Conservation (phyloP, 2,888 invertebrate genomes). For the Spilarctia lutea region DNA sequence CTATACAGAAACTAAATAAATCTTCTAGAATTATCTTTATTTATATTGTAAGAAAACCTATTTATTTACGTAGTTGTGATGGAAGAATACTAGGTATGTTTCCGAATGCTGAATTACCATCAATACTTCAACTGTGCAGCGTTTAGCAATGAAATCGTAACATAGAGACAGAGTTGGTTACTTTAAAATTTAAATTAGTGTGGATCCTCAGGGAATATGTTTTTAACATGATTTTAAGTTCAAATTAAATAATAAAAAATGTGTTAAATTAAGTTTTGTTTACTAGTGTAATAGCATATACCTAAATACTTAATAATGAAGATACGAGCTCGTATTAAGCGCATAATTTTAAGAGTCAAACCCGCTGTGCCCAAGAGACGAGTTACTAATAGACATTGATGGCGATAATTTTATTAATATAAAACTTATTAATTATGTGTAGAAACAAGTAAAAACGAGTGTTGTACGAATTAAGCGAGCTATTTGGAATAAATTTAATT, state of each 20-base stretch:
- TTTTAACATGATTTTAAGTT: not conserved
- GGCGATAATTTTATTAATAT: not conserved
- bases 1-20: not conserved
- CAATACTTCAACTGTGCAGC: too few relatives aligned
- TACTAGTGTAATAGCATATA: not conserved
- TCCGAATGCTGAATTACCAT: too few relatives aligned
- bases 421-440: not conserved
- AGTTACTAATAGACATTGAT: not conserved
- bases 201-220: too few relatives aligned
- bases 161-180: too few relatives aligned
- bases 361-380: not conserved
- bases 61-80: not conserved
- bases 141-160: too few relatives aligned
- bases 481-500: not conserved
- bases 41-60: not conserved
- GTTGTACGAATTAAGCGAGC: not conserved
- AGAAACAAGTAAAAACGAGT: not conserved
- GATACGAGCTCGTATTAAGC: not conserved
- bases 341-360: not conserved
- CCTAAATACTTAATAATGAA: not conserved
- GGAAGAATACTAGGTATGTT: too few relatives aligned
- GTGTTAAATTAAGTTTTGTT: not conserved
- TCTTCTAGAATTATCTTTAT: not conserved
- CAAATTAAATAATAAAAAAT: not conserved
- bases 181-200: too few relatives aligned